Conservation (phyloP, 2,888 invertebrate species). For the Apotomis betuletana region DNA sequence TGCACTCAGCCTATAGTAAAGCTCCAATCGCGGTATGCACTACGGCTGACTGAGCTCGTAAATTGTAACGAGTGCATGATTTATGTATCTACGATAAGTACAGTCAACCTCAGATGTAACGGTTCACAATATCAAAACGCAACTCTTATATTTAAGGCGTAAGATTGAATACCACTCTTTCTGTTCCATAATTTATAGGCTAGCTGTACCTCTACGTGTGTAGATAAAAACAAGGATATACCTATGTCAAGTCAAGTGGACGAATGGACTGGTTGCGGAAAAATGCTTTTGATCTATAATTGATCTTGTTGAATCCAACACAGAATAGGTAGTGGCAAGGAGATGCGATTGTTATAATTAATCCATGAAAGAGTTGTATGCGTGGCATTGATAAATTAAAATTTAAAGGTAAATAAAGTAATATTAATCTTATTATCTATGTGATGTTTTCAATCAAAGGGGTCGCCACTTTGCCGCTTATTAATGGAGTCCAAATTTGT, state of each 20-base stretch:
- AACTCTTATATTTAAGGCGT: neutral
- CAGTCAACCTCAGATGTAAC: neutral
- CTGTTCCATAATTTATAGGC: neutral
- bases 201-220: constrained; percentile 1
- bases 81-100: constrained; percentile 59
- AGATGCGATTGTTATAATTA: too few species aligned
- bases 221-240: constrained; percentile 54
- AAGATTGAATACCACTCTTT: neutral
- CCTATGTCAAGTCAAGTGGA: constrained; percentile 23
- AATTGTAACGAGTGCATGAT: constrained; percentile 82
- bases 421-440: too few species aligned
- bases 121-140: constrained; percentile 5
- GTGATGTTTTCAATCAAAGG: too few species aligned
- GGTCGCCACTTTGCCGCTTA: too few species aligned
- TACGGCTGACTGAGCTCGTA: constrained; percentile 71
- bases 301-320: neutral
- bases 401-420: too few species aligned
- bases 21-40: constrained; percentile 67
- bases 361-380: too few species aligned
- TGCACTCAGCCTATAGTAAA: constrained; percentile 68
- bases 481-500: too few species aligned
- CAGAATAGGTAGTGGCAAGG: too few species aligned
- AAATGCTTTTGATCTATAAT: constrained; percentile 12
- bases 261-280: constrained; percentile 25
- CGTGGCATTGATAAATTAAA: too few species aligned